A percentile compares a stretch with the other conserved stretches of the same genome.
These are phyloP conservation scores for Tipula vernalis DNA, from an alignment of 2,888 invertebrate genomes.

Conservation along the genomic window DNA sequence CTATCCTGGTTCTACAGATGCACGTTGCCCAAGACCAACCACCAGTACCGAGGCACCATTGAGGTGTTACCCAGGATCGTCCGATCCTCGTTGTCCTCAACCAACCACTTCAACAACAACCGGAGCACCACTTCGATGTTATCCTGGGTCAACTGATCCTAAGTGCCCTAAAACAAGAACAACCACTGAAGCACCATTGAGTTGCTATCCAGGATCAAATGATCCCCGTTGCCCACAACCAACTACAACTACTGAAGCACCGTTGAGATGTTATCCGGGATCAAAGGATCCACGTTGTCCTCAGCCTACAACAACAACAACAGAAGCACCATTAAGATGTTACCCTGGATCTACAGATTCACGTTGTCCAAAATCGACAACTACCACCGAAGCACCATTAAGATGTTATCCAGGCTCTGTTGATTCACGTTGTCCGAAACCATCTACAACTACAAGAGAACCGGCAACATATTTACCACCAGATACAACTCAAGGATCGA, in stretches of 20 bases:
- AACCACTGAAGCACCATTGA: background rate
- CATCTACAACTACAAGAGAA: conserved; percentile 29
- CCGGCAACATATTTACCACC: conserved; percentile 25
- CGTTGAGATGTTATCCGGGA: conserved; percentile 28
- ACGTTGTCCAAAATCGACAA: conserved; percentile 22
- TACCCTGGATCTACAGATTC: conserved; percentile 27
- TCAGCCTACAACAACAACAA: conserved; percentile 15
- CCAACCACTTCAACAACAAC: conserved; percentile 16
- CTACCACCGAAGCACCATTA: background rate
- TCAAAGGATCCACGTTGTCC: conserved; percentile 24
- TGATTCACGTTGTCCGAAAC: conserved; percentile 26
- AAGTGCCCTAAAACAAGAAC: conserved; percentile 22
- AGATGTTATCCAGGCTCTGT: conserved; percentile 27
- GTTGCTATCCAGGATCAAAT: conserved; percentile 27
- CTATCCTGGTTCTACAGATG: conserved; percentile 27
- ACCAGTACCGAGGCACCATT: conserved; percentile 20
- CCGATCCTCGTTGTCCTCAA: conserved; percentile 22
- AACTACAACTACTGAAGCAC: conserved; percentile 26
- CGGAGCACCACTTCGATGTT: conserved; percentile 24
- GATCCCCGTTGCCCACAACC: conserved; percentile 28
- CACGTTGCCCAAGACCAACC: conserved; percentile 23
- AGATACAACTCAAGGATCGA: conserved; percentile 13
- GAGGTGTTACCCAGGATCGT: conserved; percentile 29
- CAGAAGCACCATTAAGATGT: conserved; percentile 23
- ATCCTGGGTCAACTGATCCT: conserved; percentile 26